Evolutionary conservation across 2,113 vertebrate genomes (phyloP).

Genomic region (Dicaeum eximium): DNA sequence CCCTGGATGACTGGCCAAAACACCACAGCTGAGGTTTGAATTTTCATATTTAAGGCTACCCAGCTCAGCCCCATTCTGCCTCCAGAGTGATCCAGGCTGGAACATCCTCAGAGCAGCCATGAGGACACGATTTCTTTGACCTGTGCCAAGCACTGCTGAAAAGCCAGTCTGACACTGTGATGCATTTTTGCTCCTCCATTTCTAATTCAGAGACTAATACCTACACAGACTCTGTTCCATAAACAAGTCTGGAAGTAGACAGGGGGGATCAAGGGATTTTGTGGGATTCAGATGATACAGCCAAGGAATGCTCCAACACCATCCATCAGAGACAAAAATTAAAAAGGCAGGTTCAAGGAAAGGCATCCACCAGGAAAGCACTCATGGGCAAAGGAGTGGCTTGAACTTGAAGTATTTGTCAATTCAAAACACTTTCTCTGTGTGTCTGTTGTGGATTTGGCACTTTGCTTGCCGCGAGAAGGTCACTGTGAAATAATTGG

Average conservation of each 20-base stretch:
- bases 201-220: slow-evolving; percentile 27
- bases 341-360: neutral
- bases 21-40: neutral
- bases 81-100: neutral
- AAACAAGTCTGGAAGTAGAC: slow-evolving; percentile 58
- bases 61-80: neutral
- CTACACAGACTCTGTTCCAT: slow-evolving; percentile 33
- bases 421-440: neutral
- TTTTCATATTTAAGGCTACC: neutral
- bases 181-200: slow-evolving; percentile 8
- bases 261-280: slow-evolving; percentile 50
- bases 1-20: neutral
- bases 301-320: slow-evolving; percentile 24
- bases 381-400: neutral
- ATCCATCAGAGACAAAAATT: neutral
- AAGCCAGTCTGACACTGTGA: neutral
- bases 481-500: neutral
- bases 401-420: neutral
- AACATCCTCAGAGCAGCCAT: neutral
- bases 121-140: neutral
- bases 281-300: neutral
- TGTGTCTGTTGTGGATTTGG: neutral
- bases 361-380: neutral
- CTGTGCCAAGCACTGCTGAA: neutral
- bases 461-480: neutral